These are phyloP conservation scores for Cotesia chilonis DNA, from an alignment of 1,140 invertebrate species.

Conservation along the genomic window DNA sequence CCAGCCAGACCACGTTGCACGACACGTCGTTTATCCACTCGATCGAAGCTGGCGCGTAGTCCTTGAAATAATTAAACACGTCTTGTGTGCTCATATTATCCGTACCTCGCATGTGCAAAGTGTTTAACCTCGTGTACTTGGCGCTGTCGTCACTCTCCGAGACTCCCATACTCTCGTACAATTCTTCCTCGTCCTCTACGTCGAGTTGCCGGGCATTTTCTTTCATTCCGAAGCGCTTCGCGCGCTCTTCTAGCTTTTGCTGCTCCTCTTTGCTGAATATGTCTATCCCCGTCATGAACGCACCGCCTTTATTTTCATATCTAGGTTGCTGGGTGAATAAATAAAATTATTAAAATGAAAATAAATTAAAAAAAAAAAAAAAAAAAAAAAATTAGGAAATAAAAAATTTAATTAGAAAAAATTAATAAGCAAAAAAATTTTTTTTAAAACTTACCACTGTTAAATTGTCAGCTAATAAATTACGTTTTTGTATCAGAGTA, in stretches of 20 bases:
- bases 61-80: slow-evolving; percentile 80
- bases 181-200: slow-evolving; percentile 70
- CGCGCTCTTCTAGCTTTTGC: slow-evolving; percentile 73
- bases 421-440: too few species aligned
- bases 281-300: slow-evolving; percentile 69
- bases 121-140: slow-evolving; percentile 74
- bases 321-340: slow-evolving; percentile 15
- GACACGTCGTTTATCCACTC: slow-evolving; percentile 85
- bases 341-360: neutral
- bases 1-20: slow-evolving; percentile 82
- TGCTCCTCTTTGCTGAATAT: slow-evolving; percentile 72
- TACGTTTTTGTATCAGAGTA: too few species aligned
- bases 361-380: neutral
- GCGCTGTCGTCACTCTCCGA: slow-evolving; percentile 67
- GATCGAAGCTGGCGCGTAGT: slow-evolving; percentile 76
- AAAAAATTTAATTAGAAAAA: too few species aligned
- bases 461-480: too few species aligned
- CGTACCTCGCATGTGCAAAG: slow-evolving; percentile 78
- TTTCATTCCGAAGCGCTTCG: slow-evolving; percentile 74
- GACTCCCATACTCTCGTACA: slow-evolving; percentile 74
- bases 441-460: too few species aligned
- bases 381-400: neutral
- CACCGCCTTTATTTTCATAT: slow-evolving; percentile 63
- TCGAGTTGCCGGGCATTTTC: slow-evolving; percentile 65
- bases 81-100: slow-evolving; percentile 80